Conservation (phyloP, 2,888 invertebrate species). For the Toxonevra muliebris region DNA sequence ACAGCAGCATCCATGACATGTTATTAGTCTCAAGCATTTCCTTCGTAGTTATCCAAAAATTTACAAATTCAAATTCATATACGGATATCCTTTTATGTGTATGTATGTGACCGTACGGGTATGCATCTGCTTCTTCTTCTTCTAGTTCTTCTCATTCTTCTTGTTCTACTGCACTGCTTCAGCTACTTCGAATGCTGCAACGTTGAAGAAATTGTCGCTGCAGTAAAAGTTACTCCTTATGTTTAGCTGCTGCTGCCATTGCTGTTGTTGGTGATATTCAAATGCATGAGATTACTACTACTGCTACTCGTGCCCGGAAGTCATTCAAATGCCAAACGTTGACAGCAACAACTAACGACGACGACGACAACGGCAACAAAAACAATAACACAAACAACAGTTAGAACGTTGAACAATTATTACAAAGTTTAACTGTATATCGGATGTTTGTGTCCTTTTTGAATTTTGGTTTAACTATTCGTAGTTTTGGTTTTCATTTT, state of each 20-base stretch:
- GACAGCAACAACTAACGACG: constrained; percentile 22
- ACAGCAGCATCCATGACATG: constrained; percentile 39
- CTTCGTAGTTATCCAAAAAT: constrained; percentile 48
- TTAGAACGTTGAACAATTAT: constrained; percentile 19
- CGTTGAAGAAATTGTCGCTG: too few species aligned
- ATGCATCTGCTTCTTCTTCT: too few species aligned
- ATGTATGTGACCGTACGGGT: constrained; percentile 13
- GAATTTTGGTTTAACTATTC: constrained; percentile 7
- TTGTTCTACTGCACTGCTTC: too few species aligned
- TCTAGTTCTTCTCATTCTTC: too few species aligned
- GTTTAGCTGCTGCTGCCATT: too few species aligned
- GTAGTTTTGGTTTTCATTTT: constrained; percentile 2
- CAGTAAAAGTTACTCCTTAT: too few species aligned
- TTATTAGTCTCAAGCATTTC: constrained; percentile 53
- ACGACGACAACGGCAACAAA: constrained; percentile 1
- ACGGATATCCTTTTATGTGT: constrained; percentile 43
- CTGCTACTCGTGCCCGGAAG: constrained; percentile 26
- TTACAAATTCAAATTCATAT: constrained; percentile 47
- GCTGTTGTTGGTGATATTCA: too few species aligned
- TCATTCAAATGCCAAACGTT: constrained; percentile 27
- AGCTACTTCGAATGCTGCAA: too few species aligned
- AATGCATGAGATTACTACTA: constrained; percentile 11
- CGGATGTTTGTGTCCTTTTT: constrained; percentile 13
- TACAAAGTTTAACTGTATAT: constrained; percentile 13
- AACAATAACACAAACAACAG: constrained; percentile 12